Percentiles rank a stretch among this genome's conserved stretches.
These are phyloP conservation scores for Dryadula phaetusa DNA, from an alignment of 2,888 invertebrate species.

Conservation along the genomic window DNA sequence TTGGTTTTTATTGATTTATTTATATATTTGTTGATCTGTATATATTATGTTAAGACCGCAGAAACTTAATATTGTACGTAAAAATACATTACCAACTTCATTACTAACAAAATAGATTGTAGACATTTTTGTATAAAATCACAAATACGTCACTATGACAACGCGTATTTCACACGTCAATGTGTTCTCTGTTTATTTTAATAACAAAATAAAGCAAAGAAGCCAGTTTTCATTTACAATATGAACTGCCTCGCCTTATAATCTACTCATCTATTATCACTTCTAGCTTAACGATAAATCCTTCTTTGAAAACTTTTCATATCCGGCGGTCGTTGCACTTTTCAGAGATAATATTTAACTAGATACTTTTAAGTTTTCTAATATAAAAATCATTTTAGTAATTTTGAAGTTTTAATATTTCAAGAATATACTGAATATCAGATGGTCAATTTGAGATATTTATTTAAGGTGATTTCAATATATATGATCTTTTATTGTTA, in stretches of 20 bases:
- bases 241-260: slow-evolving; percentile 4
- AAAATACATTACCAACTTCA: no score
- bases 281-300: slow-evolving; percentile 20
- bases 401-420: background rate
- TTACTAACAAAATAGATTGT: no score
- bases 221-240: background rate
- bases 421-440: background rate
- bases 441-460: background rate
- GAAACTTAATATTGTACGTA: no score
- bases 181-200: no score
- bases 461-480: no score
- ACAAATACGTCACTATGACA: no score
- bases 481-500: background rate
- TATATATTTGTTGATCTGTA: no score
- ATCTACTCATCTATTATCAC: slow-evolving; percentile 24
- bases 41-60: no score
- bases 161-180: no score
- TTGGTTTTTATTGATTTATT: no score
- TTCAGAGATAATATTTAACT: slow-evolving; percentile 24
- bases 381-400: slow-evolving; percentile 15
- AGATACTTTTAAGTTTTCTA: slow-evolving; percentile 24
- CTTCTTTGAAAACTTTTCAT: slow-evolving; percentile 27
- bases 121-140: no score
- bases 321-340: slow-evolving; percentile 24
- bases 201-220: background rate